Evolutionary conservation across 1,140 invertebrate species (phyloP), one percentile per base, ranked within the genome.

Genomic region (Aphaenogaster floridana): DNA sequence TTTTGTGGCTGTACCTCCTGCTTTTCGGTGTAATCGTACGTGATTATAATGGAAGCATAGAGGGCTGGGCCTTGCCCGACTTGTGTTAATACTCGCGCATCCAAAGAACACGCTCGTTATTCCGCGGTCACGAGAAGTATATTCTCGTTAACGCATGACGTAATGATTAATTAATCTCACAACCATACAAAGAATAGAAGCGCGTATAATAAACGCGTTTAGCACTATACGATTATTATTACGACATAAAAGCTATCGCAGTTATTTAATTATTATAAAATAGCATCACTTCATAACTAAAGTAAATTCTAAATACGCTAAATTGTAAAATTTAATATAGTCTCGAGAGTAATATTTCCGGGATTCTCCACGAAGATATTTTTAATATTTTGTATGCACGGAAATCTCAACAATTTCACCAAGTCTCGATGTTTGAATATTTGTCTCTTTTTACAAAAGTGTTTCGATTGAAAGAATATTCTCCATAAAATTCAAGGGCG

Each of bases 61-160:
- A 57, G 6, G 21, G 8, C 15, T 79, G 39, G 48, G 50, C 48
- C 17, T 59, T 50, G 69, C 13, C n/a, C 69, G 54, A 48, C 28
- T 74, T n/a, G 54, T 28, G 68, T 66, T 74, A 48, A 83, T 74
- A 21, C 7, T 4, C 69, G 52, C 54, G n/a, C 13, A 76, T 84
- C 54, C 48, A 8, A 36, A 74, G 69, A 63, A 76, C 39, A 61
- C 52, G 28, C 64, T 59, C 52, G 42, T 59, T 34, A 83, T 72
- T 71, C 17, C 45, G 68, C 28, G 17, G 42, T 83, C 17, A 17
- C 42, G 17, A 34, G 48, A 76, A 84, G 17, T 59, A 50, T 72
- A 74, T 61, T 72, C 48, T 68, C 39, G 64, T 80, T 80, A 81
- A 71, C 17, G 28, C n/a, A 21, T 83, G 68, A 83, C 28, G 54